phyloP scores from a whole-genome alignment of 2,797 vertebrate species.

The Ataeniobius toweri region DNA sequence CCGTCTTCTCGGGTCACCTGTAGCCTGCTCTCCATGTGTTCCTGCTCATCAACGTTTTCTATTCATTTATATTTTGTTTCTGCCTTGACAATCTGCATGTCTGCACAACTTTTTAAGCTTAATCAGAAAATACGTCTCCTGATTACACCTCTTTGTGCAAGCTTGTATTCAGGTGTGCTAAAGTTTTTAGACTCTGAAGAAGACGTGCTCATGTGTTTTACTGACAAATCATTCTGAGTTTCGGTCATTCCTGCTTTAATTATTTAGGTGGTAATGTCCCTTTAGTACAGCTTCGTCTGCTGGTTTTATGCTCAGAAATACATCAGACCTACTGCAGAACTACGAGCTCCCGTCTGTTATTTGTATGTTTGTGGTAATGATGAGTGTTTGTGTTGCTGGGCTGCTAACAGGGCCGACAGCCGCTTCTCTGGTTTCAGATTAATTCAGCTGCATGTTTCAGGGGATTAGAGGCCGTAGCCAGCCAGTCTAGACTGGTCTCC shows the following conservation, averaged over 20 bases:
- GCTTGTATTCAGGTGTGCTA: too few relatives aligned
- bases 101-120: too few relatives aligned
- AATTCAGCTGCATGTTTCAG: constrained; percentile 91
- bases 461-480: constrained; percentile 94
- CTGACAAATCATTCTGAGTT: too few relatives aligned
- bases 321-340: neutral
- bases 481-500: constrained; percentile 96
- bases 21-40: constrained; percentile 47
- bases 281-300: neutral
- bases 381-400: constrained; percentile 55
- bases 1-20: constrained; percentile 47
- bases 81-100: too few relatives aligned
- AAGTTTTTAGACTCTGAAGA: too few relatives aligned
- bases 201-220: too few relatives aligned
- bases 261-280: neutral
- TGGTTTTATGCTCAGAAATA: too few relatives aligned
- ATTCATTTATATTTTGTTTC: neutral
- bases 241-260: neutral
- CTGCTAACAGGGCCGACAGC: constrained; percentile 75
- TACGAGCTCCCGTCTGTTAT: constrained; percentile 26
- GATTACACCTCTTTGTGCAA: too few relatives aligned
- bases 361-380: constrained; percentile 53
- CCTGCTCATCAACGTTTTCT: constrained; percentile 45
- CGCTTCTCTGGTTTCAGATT: constrained; percentile 90
- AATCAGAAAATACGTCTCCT: too few relatives aligned